These are phyloP conservation scores for Polypedilum pembai DNA, from an alignment of 1,140 invertebrate genomes.

Conservation along the genomic window DNA sequence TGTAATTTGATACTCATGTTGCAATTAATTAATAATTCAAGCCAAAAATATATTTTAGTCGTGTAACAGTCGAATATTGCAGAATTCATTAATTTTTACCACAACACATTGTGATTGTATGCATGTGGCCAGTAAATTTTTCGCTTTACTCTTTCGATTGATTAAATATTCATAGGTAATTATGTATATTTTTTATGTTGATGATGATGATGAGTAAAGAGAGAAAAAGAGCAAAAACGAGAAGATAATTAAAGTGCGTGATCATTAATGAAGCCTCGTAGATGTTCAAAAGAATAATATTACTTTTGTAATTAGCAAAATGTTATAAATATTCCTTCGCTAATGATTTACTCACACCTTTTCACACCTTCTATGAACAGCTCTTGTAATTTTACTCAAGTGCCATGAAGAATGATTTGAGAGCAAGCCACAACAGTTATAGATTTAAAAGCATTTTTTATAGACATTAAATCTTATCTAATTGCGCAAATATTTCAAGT, in stretches of 20 bases:
- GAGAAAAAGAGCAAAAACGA: neutral
- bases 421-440: neutral
- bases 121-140: neutral
- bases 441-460: neutral
- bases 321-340: neutral
- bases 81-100: too few species aligned
- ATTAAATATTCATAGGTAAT: constrained; percentile 15
- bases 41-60: too few species aligned
- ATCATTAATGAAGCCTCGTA: neutral
- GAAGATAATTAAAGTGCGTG: constrained; percentile 1
- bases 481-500: neutral
- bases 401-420: neutral
- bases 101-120: neutral
- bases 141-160: neutral
- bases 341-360: neutral
- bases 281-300: neutral
- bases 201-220: neutral
- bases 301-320: constrained; percentile 2
- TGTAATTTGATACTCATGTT: too few species aligned
- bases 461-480: neutral
- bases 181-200: neutral
- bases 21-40: too few species aligned
- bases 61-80: too few species aligned
- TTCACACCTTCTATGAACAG: neutral
- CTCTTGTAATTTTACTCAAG: neutral